A percentile compares a stretch with the other conserved stretches of the same genome.
phyloP scores from a whole-genome alignment of 1,140 invertebrate genomes.

The Bombus huntii region DNA sequence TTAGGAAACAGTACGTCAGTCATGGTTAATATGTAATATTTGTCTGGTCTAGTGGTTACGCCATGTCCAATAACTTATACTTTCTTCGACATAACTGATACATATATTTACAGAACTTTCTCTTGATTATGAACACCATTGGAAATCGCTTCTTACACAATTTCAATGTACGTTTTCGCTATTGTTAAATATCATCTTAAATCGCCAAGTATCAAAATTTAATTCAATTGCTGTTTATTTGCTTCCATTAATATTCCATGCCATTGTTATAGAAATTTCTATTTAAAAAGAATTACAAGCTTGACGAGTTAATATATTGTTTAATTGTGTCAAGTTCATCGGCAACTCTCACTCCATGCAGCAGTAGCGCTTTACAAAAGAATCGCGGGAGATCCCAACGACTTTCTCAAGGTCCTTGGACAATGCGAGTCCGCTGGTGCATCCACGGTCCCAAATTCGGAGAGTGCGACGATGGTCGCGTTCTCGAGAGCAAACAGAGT shows the following conservation, averaged over 20 bases:
- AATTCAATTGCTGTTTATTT: too few relatives aligned
- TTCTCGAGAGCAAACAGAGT: constrained; percentile 60
- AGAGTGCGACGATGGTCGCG: constrained; percentile 23
- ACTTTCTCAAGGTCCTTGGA: not conserved
- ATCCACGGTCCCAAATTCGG: constrained; percentile 33
- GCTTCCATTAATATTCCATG: too few relatives aligned
- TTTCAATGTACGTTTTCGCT: not conserved
- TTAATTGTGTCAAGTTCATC: too few relatives aligned
- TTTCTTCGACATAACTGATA: not conserved
- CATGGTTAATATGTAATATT: not conserved
- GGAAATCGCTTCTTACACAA: not conserved
- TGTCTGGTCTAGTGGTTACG: not conserved
- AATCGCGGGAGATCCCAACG: not conserved
- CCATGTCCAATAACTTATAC: not conserved
- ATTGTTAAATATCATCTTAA: not conserved
- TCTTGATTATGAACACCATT: not conserved
- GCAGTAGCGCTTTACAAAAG: not conserved
- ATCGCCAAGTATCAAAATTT: not conserved
- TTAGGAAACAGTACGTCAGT: not conserved
- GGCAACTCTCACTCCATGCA: too few relatives aligned
- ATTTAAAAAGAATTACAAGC: too few relatives aligned
- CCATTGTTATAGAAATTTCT: too few relatives aligned
- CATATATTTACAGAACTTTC: not conserved
- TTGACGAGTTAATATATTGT: too few relatives aligned
- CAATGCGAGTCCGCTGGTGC: not conserved